A percentile compares a stretch with the other conserved stretches of the same genome.
Conservation (phyloP, 2,797 vertebrate species). For the Squalus acanthias region DNA sequence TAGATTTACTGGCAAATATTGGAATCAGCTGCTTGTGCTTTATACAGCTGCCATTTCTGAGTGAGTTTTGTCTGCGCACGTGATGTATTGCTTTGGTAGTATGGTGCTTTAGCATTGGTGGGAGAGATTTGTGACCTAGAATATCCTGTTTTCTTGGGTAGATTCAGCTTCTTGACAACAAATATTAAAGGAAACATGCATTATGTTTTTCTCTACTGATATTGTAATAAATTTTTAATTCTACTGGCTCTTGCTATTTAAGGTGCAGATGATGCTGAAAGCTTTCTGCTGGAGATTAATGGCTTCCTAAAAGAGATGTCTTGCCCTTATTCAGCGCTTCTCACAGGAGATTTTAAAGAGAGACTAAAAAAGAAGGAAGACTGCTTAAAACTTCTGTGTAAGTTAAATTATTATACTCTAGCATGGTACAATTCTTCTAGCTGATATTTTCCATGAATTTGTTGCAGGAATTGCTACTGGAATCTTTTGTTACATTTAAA, state of each 20-base stretch:
- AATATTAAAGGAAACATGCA: background rate
- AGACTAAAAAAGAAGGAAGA: conserved; percentile 63
- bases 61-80: background rate
- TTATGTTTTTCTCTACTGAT: background rate
- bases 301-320: conserved; percentile 80
- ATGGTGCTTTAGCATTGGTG: background rate
- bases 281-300: conserved; percentile 76
- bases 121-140: background rate
- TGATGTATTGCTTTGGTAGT: background rate
- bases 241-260: conserved; percentile 37
- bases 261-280: conserved; percentile 71
- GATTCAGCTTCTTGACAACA: background rate
- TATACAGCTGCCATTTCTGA: background rate
- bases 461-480: background rate
- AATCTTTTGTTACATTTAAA: background rate
- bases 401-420: conserved; percentile 47
- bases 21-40: background rate
- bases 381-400: conserved; percentile 77
- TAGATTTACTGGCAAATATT: background rate
- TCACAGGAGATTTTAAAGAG: conserved; percentile 72
- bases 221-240: conserved; percentile 34
- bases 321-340: conserved; percentile 68
- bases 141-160: background rate
- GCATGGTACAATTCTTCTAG: background rate
- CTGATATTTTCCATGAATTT: background rate